A percentile compares a stretch with the other conserved stretches of the same genome.
Evolutionary conservation across 2,113 vertebrate genomes (phyloP).

Genomic region (Mesembrinibis cayennensis): DNA sequence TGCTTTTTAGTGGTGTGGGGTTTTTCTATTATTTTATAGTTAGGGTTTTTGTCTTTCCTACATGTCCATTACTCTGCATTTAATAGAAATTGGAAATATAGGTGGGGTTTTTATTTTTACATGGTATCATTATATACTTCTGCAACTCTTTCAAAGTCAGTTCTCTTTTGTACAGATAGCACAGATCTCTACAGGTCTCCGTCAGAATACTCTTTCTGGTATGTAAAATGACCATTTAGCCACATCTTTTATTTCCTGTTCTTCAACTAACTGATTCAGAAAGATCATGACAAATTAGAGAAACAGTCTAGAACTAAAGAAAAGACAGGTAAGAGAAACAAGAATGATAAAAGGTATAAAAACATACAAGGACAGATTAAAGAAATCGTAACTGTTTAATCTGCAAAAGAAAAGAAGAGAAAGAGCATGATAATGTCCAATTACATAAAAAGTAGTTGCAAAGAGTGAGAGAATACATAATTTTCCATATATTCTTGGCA

Average conservation of each 20-base stretch:
- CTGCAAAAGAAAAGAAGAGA: not conserved
- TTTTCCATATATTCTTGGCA: constrained; percentile 21
- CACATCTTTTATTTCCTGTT: not conserved
- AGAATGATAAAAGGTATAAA: not conserved
- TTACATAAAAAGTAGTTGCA: not conserved
- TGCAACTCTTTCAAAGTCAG: not conserved
- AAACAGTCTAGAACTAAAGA: not conserved
- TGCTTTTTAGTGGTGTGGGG: not conserved
- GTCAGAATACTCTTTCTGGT: not conserved
- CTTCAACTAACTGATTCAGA: not conserved
- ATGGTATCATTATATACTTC: not conserved
- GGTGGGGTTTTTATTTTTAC: not conserved
- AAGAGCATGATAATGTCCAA: not conserved
- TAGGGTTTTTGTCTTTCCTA: not conserved
- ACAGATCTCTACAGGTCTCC: not conserved
- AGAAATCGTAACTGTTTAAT: not conserved
- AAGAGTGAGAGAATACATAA: not conserved
- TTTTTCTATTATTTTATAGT: not conserved
- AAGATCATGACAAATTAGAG: not conserved
- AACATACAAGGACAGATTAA: not conserved
- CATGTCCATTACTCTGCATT: not conserved
- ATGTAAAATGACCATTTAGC: not conserved
- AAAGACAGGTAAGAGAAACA: not conserved
- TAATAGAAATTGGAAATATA: not conserved
- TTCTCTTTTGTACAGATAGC: not conserved